Evolutionary conservation across 2,113 vertebrate species (phyloP).

Genomic region (Sardina pilchardus): DNA sequence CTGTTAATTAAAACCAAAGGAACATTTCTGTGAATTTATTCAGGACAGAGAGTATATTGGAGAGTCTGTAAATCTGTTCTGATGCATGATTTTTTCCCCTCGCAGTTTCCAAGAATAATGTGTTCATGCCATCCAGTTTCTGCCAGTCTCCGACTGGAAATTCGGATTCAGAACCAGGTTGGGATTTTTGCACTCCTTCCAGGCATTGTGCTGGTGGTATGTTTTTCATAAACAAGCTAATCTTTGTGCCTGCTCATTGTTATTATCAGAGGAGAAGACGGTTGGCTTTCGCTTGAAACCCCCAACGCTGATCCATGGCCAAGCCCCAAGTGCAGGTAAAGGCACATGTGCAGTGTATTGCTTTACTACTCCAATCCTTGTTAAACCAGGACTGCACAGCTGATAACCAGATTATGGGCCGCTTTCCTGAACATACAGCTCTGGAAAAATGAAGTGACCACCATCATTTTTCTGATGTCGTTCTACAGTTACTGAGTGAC

Average conservation of each 20-base stretch:
- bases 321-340: slow-evolving; percentile 85
- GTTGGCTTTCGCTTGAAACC: slow-evolving; percentile 84
- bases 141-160: slow-evolving; percentile 77
- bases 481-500: too few relatives aligned
- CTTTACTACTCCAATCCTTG: neutral
- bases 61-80: neutral
- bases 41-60: neutral
- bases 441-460: too few relatives aligned
- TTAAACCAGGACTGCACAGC: neutral
- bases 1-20: neutral
- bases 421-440: too few relatives aligned
- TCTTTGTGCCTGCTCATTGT: slow-evolving; percentile 1
- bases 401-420: neutral
- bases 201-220: neutral
- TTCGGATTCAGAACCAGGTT: slow-evolving; percentile 80
- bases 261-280: slow-evolving; percentile 79
- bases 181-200: slow-evolving; percentile 27
- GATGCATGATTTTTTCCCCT: slow-evolving; percentile 10
- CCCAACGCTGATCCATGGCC: slow-evolving; percentile 84
- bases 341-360: neutral
- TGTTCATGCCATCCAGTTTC: slow-evolving; percentile 81
- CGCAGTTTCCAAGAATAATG: slow-evolving; percentile 81
- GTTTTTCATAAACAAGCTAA: neutral
- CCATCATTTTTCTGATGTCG: too few relatives aligned
- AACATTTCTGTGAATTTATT: neutral